These are phyloP conservation scores for Etia nguti DNA, from an alignment of 2,113 vertebrate species.

Conservation along the genomic window DNA sequence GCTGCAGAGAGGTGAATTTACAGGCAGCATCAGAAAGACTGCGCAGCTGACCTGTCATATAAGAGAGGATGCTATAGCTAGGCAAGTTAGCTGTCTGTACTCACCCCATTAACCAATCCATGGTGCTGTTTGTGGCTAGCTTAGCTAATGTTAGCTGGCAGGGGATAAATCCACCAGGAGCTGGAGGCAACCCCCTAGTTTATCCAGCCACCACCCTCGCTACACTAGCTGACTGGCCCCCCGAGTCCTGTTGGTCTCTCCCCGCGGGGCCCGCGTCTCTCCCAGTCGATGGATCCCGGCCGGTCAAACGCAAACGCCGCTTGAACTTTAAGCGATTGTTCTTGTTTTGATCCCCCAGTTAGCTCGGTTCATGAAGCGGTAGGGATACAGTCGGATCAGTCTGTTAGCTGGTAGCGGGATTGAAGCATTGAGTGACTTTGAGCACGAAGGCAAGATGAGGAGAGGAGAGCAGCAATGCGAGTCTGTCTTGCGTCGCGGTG, in stretches of 20 bases:
- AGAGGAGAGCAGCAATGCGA: neutral
- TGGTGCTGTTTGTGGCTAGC: conserved; percentile 63
- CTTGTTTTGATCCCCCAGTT: conserved; percentile 58
- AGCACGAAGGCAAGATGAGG: conserved; percentile 15
- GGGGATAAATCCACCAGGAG: conserved; percentile 69
- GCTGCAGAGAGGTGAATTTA: neutral
- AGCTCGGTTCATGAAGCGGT: conserved; percentile 33
- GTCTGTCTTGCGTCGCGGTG: neutral
- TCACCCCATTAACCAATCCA: conserved; percentile 92
- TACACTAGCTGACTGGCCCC: conserved; percentile 32
- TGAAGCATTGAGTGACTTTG: conserved; percentile 47
- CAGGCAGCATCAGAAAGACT: neutral
- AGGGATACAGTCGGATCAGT: conserved; percentile 31
- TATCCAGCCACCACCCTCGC: conserved; percentile 59
- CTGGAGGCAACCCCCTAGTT: conserved; percentile 65
- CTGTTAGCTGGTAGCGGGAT: conserved; percentile 28
- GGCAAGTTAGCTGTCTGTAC: conserved; percentile 55
- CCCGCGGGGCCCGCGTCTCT: conserved; percentile 20
- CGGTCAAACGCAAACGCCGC: conserved; percentile 17
- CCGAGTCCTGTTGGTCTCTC: conserved; percentile 29
- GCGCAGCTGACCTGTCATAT: conserved; percentile 35
- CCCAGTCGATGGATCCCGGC: neutral
- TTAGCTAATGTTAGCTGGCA: conserved; percentile 58
- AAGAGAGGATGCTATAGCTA: conserved; percentile 20
- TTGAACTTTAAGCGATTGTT: conserved; percentile 44